Evolutionary conservation across 2,797 vertebrate genomes (phyloP).

Genomic region (Petrocephalus schoutedeni): DNA sequence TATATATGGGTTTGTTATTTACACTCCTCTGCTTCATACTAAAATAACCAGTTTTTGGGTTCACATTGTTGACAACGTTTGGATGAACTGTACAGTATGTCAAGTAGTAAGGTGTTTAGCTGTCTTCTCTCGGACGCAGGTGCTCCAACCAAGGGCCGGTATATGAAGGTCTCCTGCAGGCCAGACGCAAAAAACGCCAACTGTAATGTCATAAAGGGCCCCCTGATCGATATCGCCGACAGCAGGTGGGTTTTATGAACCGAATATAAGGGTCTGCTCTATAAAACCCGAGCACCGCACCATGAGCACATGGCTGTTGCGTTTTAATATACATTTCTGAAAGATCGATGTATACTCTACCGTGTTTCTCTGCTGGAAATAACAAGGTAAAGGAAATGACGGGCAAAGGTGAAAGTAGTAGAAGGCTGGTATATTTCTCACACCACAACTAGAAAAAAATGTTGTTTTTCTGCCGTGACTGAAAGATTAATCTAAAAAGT

Average conservation of each 20-base stretch:
- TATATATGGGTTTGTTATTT: background rate
- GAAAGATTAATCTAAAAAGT: background rate
- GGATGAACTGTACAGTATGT: background rate
- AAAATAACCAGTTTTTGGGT: background rate
- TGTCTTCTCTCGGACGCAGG: constrained; percentile 51
- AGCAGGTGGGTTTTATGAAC: constrained; percentile 45
- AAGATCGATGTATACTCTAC: background rate
- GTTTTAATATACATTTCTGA: background rate
- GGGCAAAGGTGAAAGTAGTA: background rate
- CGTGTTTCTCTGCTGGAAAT: background rate
- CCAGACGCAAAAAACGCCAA: constrained; percentile 56
- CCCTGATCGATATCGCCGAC: constrained; percentile 49
- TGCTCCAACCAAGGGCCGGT: constrained; percentile 63
- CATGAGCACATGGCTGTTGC: background rate
- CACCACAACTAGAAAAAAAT: background rate
- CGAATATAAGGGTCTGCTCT: constrained; percentile 62
- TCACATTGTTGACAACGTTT: background rate
- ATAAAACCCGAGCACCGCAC: background rate
- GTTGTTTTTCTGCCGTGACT: background rate
- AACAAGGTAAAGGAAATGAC: background rate
- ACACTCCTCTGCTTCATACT: background rate
- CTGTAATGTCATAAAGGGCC: constrained; percentile 65
- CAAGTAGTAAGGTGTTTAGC: background rate
- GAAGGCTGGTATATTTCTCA: background rate
- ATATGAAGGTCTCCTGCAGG: constrained; percentile 71